These are phyloP conservation scores for Poeciliopsis occidentalis DNA, from an alignment of 2,113 vertebrate species.

Conservation along the genomic window DNA sequence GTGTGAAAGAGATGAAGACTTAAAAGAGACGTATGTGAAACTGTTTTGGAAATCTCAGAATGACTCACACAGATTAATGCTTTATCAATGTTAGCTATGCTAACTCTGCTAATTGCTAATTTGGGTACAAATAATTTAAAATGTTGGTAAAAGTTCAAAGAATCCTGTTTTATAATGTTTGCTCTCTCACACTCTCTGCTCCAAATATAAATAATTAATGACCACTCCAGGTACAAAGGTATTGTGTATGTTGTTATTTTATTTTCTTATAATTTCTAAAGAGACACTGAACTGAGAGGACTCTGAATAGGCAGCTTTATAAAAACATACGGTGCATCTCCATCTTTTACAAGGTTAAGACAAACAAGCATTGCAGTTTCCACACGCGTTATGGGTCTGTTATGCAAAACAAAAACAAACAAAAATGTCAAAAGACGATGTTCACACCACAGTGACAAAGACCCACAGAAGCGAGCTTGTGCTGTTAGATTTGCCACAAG, in stretches of 20 bases:
- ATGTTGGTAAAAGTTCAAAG: background rate
- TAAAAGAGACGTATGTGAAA: background rate
- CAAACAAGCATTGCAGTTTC: background rate
- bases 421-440: slow-evolving; percentile 48
- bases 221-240: no score
- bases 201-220: no score
- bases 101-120: background rate
- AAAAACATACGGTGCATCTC: background rate
- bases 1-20: background rate
- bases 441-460: slow-evolving; percentile 93
- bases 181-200: no score
- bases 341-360: background rate
- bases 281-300: no score
- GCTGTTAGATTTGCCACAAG: slow-evolving; percentile 94
- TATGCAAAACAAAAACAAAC: background rate
- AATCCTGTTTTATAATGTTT: no score
- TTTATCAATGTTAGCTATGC: background rate
- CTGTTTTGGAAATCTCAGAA: background rate
- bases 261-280: no score
- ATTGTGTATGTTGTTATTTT: no score
- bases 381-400: background rate
- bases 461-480: slow-evolving; percentile 99
- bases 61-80: background rate
- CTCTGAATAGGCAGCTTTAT: background rate
- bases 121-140: background rate